phyloP scores from a whole-genome alignment of 1,140 invertebrate genomes.

The Zelostemma sp. region DNA sequence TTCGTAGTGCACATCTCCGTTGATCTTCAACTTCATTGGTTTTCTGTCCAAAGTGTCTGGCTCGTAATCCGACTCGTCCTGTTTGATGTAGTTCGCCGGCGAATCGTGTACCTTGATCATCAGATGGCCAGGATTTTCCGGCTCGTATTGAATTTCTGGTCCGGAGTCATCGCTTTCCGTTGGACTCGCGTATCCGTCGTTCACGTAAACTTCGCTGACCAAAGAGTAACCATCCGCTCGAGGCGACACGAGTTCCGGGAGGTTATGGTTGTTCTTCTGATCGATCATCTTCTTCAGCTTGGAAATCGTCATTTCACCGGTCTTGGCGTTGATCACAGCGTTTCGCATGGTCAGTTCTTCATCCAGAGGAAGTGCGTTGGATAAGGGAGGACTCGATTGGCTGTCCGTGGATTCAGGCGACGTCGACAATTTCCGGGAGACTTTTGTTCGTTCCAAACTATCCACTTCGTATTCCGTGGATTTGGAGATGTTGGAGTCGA shows the following conservation, averaged over 20 bases:
- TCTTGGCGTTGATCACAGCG: slow-evolving; percentile 74
- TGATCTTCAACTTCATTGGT: slow-evolving; percentile 75
- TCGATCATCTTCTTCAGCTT: slow-evolving; percentile 70
- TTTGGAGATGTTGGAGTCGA: slow-evolving; percentile 18
- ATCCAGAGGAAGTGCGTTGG: slow-evolving; percentile 79
- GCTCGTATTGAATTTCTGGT: slow-evolving; percentile 72
- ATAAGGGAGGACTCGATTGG: slow-evolving; percentile 78
- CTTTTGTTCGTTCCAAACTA: slow-evolving; percentile 78
- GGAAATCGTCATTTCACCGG: slow-evolving; percentile 72
- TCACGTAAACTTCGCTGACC: slow-evolving; percentile 83
- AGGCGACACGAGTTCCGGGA: slow-evolving; percentile 70
- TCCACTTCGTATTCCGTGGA: slow-evolving; percentile 79
- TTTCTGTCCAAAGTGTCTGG: slow-evolving; percentile 88
- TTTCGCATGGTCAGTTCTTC: slow-evolving; percentile 84
- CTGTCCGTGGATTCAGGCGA: slow-evolving; percentile 73
- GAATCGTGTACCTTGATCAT: slow-evolving; percentile 85
- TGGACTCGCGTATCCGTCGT: slow-evolving; percentile 80
- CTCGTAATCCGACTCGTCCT: slow-evolving; percentile 84
- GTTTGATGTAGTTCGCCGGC: slow-evolving; percentile 77
- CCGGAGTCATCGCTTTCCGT: slow-evolving; percentile 75
- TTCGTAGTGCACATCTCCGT: slow-evolving; percentile 59
- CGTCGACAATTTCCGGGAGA: slow-evolving; percentile 68
- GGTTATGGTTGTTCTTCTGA: slow-evolving; percentile 63
- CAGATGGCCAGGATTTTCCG: slow-evolving; percentile 77
- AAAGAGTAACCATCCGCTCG: slow-evolving; percentile 74